A percentile compares a stretch with the other conserved stretches of the same genome.
Evolutionary conservation across 2,888 invertebrate species (phyloP).

Genomic region (Chrysotoxum bicinctum): DNA sequence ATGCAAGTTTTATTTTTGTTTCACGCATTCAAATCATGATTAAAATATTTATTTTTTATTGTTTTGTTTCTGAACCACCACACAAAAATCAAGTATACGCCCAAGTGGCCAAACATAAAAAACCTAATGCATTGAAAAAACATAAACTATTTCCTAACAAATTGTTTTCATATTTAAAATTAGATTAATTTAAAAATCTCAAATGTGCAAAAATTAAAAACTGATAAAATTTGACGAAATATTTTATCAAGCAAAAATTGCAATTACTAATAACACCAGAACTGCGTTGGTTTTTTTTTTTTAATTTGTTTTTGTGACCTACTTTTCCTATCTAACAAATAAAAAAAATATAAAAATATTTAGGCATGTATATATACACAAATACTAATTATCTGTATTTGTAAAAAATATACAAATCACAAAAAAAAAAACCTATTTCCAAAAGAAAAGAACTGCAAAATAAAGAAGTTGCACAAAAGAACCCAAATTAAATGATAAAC

Average conservation of each 20-base stretch:
- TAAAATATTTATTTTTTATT: background rate
- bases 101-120: background rate
- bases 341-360: background rate
- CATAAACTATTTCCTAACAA: background rate
- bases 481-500: constrained; percentile 54
- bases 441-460: constrained; percentile 17
- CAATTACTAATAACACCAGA: constrained; percentile 15
- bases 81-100: constrained; percentile 15
- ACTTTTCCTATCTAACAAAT: constrained; percentile 44
- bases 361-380: background rate
- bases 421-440: constrained; percentile 42
- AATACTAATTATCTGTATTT: constrained; percentile 29
- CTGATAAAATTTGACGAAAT: constrained; percentile 8
- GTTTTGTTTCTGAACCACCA: background rate
- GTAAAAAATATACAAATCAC: constrained; percentile 75
- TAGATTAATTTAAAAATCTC: background rate
- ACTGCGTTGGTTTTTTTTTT: constrained; percentile 21
- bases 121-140: background rate
- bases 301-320: constrained; percentile 56
- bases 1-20: no score
- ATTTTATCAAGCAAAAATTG: constrained; percentile 23
- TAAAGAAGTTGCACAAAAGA: constrained; percentile 42
- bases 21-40: no score
- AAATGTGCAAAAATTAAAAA: background rate
- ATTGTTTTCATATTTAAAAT: background rate